A percentile compares a stretch with the other conserved stretches of the same genome.
Evolutionary conservation across 1,140 invertebrate species (phyloP).

Genomic region (Lordiphosa collinella): DNA sequence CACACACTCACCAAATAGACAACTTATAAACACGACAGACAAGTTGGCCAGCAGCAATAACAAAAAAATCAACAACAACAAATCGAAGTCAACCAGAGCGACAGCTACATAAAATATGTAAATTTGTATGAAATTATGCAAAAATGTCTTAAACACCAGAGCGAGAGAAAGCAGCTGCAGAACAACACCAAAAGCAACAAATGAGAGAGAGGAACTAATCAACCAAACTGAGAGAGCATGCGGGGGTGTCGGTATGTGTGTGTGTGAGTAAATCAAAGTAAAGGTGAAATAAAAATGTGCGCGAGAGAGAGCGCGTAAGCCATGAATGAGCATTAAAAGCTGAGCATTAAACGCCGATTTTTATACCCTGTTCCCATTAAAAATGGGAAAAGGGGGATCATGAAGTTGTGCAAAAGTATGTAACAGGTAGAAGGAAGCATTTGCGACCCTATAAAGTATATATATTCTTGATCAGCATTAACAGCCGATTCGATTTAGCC

Average conservation of each 20-base stretch:
- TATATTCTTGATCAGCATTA: no score
- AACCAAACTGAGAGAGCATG: slow-evolving; percentile 38
- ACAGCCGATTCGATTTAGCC: no score
- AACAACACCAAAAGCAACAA: slow-evolving; percentile 55
- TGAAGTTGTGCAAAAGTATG: no score
- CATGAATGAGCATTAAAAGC: slow-evolving; percentile 42
- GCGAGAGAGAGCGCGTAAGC: slow-evolving; percentile 34
- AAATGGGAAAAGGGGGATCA: no score
- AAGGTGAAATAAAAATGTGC: slow-evolving; percentile 75
- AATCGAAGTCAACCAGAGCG: slow-evolving; percentile 45
- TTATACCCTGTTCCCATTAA: no score
- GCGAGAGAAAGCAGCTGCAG: slow-evolving; percentile 42
- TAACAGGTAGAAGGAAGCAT: no score
- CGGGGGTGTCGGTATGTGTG: slow-evolving; percentile 43
- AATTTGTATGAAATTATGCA: slow-evolving; percentile 74
- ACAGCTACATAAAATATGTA: slow-evolving; percentile 52
- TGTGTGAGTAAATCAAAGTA: slow-evolving; percentile 53
- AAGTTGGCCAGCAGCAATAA: slow-evolving; percentile 35
- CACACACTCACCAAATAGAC: slow-evolving; percentile 37
- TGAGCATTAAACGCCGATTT: slow-evolving; percentile 26
- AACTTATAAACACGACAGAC: slow-evolving; percentile 60
- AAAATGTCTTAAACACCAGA: slow-evolving; percentile 52
- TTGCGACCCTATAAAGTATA: no score
- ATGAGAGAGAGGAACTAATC: slow-evolving; percentile 32
- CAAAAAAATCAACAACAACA: slow-evolving; percentile 1